These are phyloP conservation scores for Lates calcarifer DNA, from an alignment of 2,113 vertebrate species.

Conservation along the genomic window DNA sequence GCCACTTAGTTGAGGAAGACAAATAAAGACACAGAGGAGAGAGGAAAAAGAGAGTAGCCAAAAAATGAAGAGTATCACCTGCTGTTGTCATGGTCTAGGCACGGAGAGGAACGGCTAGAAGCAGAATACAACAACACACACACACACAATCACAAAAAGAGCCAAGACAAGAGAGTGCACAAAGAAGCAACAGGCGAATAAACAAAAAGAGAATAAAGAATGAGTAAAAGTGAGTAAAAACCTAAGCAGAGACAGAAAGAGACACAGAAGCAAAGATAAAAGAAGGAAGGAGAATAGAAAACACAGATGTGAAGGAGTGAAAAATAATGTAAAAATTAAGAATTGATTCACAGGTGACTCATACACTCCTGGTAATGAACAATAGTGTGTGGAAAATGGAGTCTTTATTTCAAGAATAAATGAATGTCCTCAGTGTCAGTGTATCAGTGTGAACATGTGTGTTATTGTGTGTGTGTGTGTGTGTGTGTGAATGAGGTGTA, in stretches of 20 bases:
- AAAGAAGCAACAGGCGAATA: conserved; percentile 49
- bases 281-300: conserved; percentile 3
- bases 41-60: conserved; percentile 38
- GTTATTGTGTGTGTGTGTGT: conserved; percentile 8
- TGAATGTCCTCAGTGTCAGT: neutral
- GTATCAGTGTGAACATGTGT: conserved; percentile 19
- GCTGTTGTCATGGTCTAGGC: conserved; percentile 98
- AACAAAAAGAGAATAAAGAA: conserved; percentile 58
- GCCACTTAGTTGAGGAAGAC: conserved; percentile 9
- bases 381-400: conserved; percentile 8
- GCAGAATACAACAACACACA: conserved; percentile 88
- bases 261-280: conserved; percentile 45
- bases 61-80: conserved; percentile 91
- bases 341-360: conserved; percentile 29
- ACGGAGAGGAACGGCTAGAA: conserved; percentile 95
- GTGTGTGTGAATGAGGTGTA: conserved; percentile 22
- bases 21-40: conserved; percentile 21
- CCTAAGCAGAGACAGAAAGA: conserved; percentile 43
- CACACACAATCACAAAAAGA: conserved; percentile 69
- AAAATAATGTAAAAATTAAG: conserved; percentile 24
- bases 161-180: conserved; percentile 52
- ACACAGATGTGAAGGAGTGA: conserved; percentile 40
- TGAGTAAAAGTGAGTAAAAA: conserved; percentile 55
- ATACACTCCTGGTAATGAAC: conserved; percentile 6
- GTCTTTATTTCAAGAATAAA: conserved; percentile 23